phyloP scores from a whole-genome alignment of 2,888 invertebrate genomes.

The Trachelus troglodyta region DNA sequence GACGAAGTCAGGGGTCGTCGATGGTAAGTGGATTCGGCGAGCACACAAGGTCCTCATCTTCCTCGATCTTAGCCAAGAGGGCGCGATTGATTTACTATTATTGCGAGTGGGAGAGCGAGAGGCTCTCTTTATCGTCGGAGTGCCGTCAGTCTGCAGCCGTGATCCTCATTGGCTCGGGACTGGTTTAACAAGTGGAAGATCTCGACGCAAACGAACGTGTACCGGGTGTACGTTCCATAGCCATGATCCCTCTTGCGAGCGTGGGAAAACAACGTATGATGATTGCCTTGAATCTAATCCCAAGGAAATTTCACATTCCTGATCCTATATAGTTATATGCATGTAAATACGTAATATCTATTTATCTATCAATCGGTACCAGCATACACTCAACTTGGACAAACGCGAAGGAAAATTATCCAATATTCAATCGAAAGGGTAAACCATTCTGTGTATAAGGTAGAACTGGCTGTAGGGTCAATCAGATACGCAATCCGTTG shows the following conservation, averaged over 20 bases:
- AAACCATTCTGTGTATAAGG: neutral
- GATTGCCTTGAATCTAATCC: neutral
- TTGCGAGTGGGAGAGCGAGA: neutral
- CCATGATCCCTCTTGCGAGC: neutral
- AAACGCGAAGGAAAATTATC: neutral
- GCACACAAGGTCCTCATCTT: neutral
- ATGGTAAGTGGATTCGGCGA: conserved; percentile 28
- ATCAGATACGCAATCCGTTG: neutral
- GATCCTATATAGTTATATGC: neutral
- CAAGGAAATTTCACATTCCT: neutral
- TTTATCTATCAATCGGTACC: neutral
- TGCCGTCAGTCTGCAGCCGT: neutral
- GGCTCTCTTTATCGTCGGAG: neutral
- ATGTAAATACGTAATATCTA: neutral
- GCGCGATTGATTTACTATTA: neutral
- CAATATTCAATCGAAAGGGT: neutral
- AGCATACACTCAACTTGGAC: neutral
- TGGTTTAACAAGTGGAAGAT: neutral
- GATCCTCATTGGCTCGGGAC: neutral
- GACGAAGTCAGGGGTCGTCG: conserved; percentile 31
- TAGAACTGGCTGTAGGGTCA: neutral
- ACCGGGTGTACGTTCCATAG: neutral
- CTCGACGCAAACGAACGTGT: neutral
- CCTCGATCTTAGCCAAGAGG: neutral
- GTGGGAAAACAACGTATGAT: neutral